A percentile compares a stretch with the other conserved stretches of the same genome.
phyloP scores from a whole-genome alignment of 2,797 vertebrate species.

The Poeciliopsis turneri region DNA sequence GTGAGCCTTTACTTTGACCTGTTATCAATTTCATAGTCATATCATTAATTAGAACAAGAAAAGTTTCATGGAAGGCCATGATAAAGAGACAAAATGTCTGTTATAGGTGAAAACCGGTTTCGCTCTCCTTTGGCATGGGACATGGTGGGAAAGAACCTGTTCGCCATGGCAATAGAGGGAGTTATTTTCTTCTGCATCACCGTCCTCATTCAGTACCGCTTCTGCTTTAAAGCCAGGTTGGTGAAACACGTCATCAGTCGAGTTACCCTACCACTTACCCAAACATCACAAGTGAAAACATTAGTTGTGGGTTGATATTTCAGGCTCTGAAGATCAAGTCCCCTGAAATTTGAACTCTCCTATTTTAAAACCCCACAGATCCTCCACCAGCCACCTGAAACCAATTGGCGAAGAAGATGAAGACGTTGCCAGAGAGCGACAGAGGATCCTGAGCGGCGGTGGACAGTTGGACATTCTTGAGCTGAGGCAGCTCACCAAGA shows the following conservation, averaged over 20 bases:
- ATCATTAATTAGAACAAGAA: not conserved
- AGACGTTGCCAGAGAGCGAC: constrained; percentile 94
- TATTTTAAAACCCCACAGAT: constrained; percentile 70
- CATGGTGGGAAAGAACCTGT: constrained; percentile 96
- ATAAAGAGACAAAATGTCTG: constrained; percentile 4
- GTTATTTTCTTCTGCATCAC: constrained; percentile 94
- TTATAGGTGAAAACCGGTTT: constrained; percentile 92
- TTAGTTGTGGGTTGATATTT: not conserved
- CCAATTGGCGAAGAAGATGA: constrained; percentile 95
- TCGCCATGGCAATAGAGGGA: constrained; percentile 97
- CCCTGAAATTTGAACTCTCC: constrained; percentile 5
- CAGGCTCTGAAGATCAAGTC: not conserved
- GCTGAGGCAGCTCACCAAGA: constrained; percentile 93
- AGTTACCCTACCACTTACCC: not conserved
- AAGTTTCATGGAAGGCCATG: not conserved
- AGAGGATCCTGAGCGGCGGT: constrained; percentile 91
- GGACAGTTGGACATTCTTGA: constrained; percentile 94
- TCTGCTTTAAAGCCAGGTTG: constrained; percentile 95
- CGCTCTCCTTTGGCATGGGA: constrained; percentile 97
- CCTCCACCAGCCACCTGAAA: constrained; percentile 86
- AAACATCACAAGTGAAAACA: not conserved
- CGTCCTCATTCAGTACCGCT: constrained; percentile 95
- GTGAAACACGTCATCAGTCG: not conserved
- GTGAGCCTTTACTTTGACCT: constrained; percentile 63
- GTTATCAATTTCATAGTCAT: not conserved